Conservation (phyloP, 1,140 invertebrate genomes). For the Panagrolaimus sp. region DNA sequence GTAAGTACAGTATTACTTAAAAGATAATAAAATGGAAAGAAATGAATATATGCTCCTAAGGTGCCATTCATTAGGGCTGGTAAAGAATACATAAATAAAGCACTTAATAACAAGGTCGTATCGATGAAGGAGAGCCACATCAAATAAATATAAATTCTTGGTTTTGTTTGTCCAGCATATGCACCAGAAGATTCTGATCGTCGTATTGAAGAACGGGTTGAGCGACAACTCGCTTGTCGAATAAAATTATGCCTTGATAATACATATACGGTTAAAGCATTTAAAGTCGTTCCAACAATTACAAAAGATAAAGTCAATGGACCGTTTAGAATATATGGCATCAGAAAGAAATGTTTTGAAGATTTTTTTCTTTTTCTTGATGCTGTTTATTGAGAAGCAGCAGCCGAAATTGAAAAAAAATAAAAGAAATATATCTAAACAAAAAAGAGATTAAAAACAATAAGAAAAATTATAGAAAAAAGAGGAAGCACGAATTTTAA, state of each 20-base stretch:
- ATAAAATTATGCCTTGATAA: constrained; percentile 24
- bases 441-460: too few species aligned
- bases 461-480: too few species aligned
- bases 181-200: neutral
- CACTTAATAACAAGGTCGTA: constrained; percentile 35
- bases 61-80: constrained; percentile 30
- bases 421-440: too few species aligned
- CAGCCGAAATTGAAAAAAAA: too few species aligned
- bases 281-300: constrained; percentile 28
- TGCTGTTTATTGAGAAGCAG: too few species aligned
- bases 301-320: constrained; percentile 31
- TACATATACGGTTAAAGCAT: constrained; percentile 32
- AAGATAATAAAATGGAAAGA: constrained; percentile 38
- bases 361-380: too few species aligned
- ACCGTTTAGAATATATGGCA: constrained; percentile 27
- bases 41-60: constrained; percentile 32
- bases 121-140: constrained; percentile 40
- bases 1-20: constrained; percentile 41
- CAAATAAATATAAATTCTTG: constrained; percentile 42
- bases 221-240: constrained; percentile 18
- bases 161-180: constrained; percentile 21
- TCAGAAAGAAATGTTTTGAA: too few species aligned
- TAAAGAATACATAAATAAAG: constrained; percentile 41
- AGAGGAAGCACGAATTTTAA: too few species aligned
- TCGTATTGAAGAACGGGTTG: neutral